Conservation (phyloP, 2,888 invertebrate genomes). For the Ernsta delagoae region DNA sequence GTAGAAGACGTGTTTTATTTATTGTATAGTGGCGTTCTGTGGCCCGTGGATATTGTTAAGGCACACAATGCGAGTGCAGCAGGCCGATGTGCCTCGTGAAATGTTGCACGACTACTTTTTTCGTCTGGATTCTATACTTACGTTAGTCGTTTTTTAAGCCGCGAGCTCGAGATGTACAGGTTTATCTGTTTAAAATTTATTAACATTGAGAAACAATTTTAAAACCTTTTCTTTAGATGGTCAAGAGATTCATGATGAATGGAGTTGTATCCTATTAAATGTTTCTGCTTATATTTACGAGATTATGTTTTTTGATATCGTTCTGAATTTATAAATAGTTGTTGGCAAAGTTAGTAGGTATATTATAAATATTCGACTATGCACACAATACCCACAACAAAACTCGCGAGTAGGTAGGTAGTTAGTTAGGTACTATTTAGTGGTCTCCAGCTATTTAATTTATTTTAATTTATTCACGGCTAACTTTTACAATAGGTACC, state of each 20-base stretch:
- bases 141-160: slow-evolving; percentile 82
- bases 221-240: slow-evolving; percentile 77
- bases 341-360: too few relatives aligned
- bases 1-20: slow-evolving; percentile 71
- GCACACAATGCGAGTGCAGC: slow-evolving; percentile 81
- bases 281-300: slow-evolving; percentile 54
- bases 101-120: slow-evolving; percentile 85
- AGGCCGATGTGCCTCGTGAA: slow-evolving; percentile 84
- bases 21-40: slow-evolving; percentile 68
- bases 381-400: too few relatives aligned
- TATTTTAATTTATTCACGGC: too few relatives aligned
- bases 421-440: too few relatives aligned
- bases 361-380: too few relatives aligned
- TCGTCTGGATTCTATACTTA: slow-evolving; percentile 84
- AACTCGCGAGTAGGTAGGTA: too few relatives aligned
- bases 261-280: slow-evolving; percentile 69
- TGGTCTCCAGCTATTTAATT: too few relatives aligned
- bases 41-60: slow-evolving; percentile 79
- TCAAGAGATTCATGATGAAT: slow-evolving; percentile 76
- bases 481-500: too few relatives aligned
- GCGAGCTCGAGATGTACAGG: slow-evolving; percentile 83
- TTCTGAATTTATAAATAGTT: too few relatives aligned
- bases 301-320: slow-evolving; percentile 3
- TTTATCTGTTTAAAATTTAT: slow-evolving; percentile 85
- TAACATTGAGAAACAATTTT: slow-evolving; percentile 85